Evolutionary conservation across 1,140 invertebrate genomes (phyloP).

Genomic region (Homarus americanus): DNA sequence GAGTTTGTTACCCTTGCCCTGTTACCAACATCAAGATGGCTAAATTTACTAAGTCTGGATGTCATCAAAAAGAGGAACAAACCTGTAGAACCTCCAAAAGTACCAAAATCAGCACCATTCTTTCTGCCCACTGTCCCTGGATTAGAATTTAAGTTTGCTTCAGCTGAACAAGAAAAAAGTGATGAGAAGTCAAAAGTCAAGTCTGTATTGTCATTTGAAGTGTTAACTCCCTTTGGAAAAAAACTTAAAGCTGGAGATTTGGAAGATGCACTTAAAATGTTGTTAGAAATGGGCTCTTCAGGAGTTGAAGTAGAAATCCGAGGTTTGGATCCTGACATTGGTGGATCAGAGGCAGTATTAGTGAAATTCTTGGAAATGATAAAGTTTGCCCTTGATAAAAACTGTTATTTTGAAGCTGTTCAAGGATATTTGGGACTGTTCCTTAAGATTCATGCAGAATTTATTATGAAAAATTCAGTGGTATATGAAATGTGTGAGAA

Average conservation of each 20-base stretch:
- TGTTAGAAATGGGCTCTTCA: conserved; percentile 91
- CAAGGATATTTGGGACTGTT: conserved; percentile 95
- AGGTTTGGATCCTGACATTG: conserved; percentile 85
- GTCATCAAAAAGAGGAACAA: conserved; percentile 93
- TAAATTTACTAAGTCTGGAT: conserved; percentile 94
- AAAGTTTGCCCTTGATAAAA: conserved; percentile 85
- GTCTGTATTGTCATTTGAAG: conserved; percentile 61
- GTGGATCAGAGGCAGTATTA: conserved; percentile 85
- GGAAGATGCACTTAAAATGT: conserved; percentile 82
- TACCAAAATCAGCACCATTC: conserved; percentile 93
- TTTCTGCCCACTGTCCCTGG: conserved; percentile 95
- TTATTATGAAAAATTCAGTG: conserved; percentile 81
- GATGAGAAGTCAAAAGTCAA: conserved; percentile 61
- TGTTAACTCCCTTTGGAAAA: conserved; percentile 70
- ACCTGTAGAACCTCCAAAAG: conserved; percentile 89
- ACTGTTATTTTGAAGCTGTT: conserved; percentile 93
- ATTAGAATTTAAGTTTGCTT: conserved; percentile 89
- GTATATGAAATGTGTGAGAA: conserved; percentile 61
- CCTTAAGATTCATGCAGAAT: conserved; percentile 89
- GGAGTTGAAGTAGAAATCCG: conserved; percentile 94
- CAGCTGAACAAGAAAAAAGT: conserved; percentile 78
- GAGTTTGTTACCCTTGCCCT: conserved; percentile 92
- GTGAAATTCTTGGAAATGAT: conserved; percentile 90
- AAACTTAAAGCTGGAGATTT: conserved; percentile 74
- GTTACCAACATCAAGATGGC: conserved; percentile 93